These are phyloP conservation scores for Drosophila murphyi DNA, from an alignment of 1,140 invertebrate genomes.

Conservation along the genomic window DNA sequence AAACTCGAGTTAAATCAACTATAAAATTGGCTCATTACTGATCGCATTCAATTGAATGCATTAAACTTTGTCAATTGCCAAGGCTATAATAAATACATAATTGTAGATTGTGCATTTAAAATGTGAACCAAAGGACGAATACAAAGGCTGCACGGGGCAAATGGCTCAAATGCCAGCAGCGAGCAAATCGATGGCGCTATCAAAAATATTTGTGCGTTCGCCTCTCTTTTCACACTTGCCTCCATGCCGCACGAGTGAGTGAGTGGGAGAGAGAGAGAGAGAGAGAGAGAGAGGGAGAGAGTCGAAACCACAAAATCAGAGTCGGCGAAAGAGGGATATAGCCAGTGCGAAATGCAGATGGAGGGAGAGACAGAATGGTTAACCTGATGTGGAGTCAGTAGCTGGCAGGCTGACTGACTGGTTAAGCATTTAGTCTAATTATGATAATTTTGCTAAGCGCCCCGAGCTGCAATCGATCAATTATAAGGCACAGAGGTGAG, in stretches of 20 bases:
- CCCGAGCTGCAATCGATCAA: slow-evolving; percentile 76
- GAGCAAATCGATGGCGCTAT: slow-evolving; percentile 17
- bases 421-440: slow-evolving; percentile 76
- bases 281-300: neutral
- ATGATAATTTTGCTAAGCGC: slow-evolving; percentile 74
- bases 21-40: too few species aligned
- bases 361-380: neutral
- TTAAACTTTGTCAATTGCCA: slow-evolving; percentile 1
- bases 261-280: neutral
- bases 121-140: slow-evolving; percentile 3
- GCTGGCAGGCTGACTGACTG: slow-evolving; percentile 26
- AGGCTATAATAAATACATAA: neutral
- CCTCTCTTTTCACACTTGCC: neutral
- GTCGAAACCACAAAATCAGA: neutral
- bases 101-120: slow-evolving; percentile 26
- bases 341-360: neutral
- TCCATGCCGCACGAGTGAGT: neutral
- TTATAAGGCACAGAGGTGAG: slow-evolving; percentile 54
- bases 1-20: too few species aligned
- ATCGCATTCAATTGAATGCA: slow-evolving; percentile 2
- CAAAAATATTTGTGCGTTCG: neutral
- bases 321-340: neutral
- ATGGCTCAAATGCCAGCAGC: slow-evolving; percentile 5
- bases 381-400: slow-evolving; percentile 20
- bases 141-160: neutral